Base-by-base conservation (phyloP, 2,888 invertebrate species). In the Agrotis ipsilon region DNA sequence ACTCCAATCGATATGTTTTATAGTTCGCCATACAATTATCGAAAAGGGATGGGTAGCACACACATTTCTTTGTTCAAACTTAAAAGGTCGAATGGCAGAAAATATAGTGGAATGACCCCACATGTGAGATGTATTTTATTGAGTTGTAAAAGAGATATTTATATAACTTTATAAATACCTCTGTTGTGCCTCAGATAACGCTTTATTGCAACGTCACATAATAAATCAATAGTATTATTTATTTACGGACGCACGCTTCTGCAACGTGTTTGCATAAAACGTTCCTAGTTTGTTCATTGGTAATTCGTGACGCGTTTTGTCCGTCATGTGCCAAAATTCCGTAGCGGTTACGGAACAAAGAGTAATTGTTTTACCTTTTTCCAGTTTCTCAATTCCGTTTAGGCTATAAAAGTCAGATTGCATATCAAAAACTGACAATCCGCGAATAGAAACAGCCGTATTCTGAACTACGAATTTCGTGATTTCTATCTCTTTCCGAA, bases 141-240 rank as follows among this genome's bases (percentile, higher is more conserved):
- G 49, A 71, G 55, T 54, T 65, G 51, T 63, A 66, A 70, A 74
- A 62, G 54, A 68, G 54, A 64, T 72, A 83, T 83, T 73, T 72
- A 75, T 72, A 49, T 65, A 71, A 67, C 52, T 65, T 60, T 66
- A 75, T 72, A 59, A 74, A 83, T 83, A 78, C 51, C 62, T 70
- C 52, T 64, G 68, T 77, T 81, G 55, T 68, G 64, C 39, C 45
- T 58, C 60, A 70, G 78, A 81, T 83, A 83, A 64, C 68, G 27
- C 27, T 77, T 63, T 69, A 83, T 57, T 72, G 27, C 59, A 72
- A 62, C 54, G 63, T 32, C 24, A 58, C 55, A 65, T 67, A 62
- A 43, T 75, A 64, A 63, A 57, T 78, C 48, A 68, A 66, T 58
- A 70, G 55, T 68, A 1, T 69, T 61, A 81, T 67, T 80, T 77